Evolutionary conservation across 2,888 invertebrate genomes (phyloP), one percentile per base, ranked within the genome.

Genomic region (Tenthredo distinguenda): DNA sequence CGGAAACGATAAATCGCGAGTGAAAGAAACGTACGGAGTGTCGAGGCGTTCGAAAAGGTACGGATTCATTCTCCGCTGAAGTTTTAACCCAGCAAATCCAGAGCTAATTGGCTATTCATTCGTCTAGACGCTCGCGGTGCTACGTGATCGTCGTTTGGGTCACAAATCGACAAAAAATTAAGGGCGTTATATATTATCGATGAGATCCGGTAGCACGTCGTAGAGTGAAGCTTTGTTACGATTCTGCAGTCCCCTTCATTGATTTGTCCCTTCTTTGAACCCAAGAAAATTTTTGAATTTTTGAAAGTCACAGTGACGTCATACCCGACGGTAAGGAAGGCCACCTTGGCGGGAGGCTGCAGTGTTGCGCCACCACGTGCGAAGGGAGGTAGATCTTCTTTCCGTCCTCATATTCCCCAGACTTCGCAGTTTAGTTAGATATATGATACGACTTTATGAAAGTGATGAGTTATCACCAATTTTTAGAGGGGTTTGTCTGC

Each of bases 241-340:
- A 1, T n/a, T 55, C n/a, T n/a, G n/a, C n/a, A 55, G n/a, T 68
- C 34, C 10, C 18, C 18, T 34, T 68, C 18, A 34, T 68, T 31
- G 1, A 31, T 15, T 18, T 68, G 18, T 34, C 18, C 9, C 3
- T 10, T 68, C 34, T 18, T 18, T 18, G 0, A 26, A 26, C 65
- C 65, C 12, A 9, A 4, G 18, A 26, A 18, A 15, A 34, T 12
- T 68, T 68, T 34, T 6, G 7, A 68, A 34, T 18, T 68, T 31
- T 34, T 31, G 31, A 0, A 18, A 6, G 18, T 68, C 34, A 34
- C 68, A 34, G 68, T 31, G 68, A 68, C 68, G 68, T 68, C 68
- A 68, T 68, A 68, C 1, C 68, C 68, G 68, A 68, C 68, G 68
- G 68, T 68, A 68, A 68, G 68, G 68, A 68, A 68, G 68, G 34